Percentiles rank a stretch among this genome's conserved stretches.
Conservation (phyloP, 2,113 vertebrate genomes). For the Thunnus maccoyii region DNA sequence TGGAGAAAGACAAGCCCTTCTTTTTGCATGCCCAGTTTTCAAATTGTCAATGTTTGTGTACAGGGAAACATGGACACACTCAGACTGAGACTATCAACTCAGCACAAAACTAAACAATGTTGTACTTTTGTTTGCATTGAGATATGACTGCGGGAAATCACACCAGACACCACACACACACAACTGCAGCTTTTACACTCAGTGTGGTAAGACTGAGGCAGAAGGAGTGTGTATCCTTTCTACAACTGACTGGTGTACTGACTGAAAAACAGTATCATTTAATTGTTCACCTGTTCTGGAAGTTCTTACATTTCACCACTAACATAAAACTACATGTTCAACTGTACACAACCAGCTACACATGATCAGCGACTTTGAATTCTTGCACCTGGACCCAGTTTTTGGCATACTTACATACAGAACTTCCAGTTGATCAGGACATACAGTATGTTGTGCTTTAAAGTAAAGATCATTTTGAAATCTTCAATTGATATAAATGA, state of each 20-base stretch:
- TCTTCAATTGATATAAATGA: too few relatives aligned
- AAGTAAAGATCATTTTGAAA: too few relatives aligned
- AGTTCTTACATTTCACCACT: neutral
- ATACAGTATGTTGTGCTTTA: too few relatives aligned
- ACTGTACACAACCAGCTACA: neutral
- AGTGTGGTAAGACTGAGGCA: neutral
- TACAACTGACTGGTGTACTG: neutral
- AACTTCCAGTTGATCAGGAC: too few relatives aligned
- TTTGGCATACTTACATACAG: neutral
- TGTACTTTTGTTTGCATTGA: constrained; percentile 20
- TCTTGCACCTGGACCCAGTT: neutral
- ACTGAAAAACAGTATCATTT: neutral
- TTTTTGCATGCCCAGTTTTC: constrained; percentile 26
- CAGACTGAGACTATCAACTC: constrained; percentile 12
- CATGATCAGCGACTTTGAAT: neutral
- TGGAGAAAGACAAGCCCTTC: constrained; percentile 3
- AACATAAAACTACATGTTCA: constrained; percentile 9
- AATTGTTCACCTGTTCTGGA: constrained; percentile 6
- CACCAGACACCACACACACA: neutral
- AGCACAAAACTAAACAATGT: constrained; percentile 8
- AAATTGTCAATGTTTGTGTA: constrained; percentile 33
- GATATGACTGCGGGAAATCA: neutral
- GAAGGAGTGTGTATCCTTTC: neutral
- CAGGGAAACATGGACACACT: constrained; percentile 8
- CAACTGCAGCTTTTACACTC: constrained; percentile 24